Percentiles rank a stretch among this genome's conserved stretches.
phyloP scores from a whole-genome alignment of 2,113 vertebrate species.

The Tinamus guttatus region DNA sequence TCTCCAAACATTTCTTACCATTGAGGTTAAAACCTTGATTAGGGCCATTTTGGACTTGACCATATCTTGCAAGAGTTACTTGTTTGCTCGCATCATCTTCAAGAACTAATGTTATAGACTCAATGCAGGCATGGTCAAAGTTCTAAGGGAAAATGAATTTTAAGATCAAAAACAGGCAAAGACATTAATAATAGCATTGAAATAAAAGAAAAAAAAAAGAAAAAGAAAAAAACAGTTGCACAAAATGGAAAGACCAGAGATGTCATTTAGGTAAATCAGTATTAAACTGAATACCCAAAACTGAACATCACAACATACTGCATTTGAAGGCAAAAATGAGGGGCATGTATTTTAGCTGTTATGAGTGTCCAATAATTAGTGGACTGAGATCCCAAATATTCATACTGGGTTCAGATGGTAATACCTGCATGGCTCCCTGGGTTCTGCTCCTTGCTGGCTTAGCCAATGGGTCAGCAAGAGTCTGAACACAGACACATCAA shows the following conservation, averaged over 20 bases:
- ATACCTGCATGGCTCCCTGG: fast-evolving
- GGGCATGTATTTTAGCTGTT: background rate
- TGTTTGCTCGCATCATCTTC: constrained; percentile 92
- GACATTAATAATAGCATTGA: background rate
- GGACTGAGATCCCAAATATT: background rate
- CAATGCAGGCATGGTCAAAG: constrained; percentile 90
- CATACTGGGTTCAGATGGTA: background rate
- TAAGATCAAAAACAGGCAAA: background rate
- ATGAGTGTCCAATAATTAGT: background rate
- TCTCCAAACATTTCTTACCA: constrained; percentile 79
- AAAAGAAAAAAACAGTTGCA: fast-evolving
- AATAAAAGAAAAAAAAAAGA: background rate
- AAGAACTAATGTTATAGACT: constrained; percentile 92
- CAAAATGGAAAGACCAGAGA: background rate
- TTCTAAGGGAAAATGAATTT: constrained; percentile 71
- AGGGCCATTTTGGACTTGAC: constrained; percentile 87
- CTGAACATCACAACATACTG: background rate
- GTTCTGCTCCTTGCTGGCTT: background rate
- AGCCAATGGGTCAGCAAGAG: background rate
- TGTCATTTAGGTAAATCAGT: background rate
- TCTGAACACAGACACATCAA: background rate
- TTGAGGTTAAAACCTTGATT: constrained; percentile 86
- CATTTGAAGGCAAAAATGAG: background rate
- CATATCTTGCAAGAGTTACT: constrained; percentile 90
- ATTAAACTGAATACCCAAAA: background rate